Percentiles rank a stretch among this genome's conserved stretches.
Conservation (phyloP, 2,888 invertebrate genomes). For the Platerodrilus igneus region DNA sequence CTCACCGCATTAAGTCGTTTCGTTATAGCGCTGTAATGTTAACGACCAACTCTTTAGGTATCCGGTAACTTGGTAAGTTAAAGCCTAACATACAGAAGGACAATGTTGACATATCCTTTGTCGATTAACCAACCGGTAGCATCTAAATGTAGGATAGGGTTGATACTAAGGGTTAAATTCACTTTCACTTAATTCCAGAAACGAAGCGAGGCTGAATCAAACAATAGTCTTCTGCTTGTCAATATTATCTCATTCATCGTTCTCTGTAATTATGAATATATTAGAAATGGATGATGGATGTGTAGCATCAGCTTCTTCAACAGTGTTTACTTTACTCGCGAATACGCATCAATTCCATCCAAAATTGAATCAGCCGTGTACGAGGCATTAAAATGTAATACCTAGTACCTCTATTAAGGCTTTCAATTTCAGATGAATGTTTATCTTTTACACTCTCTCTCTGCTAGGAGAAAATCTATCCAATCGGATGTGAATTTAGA, state of each 20-base stretch:
- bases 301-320: conserved; percentile 32
- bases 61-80: conserved; percentile 15
- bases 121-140: conserved; percentile 39
- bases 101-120: conserved; percentile 28
- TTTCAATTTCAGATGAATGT: conserved; percentile 46
- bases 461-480: conserved; percentile 36
- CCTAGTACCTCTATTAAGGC: conserved; percentile 46
- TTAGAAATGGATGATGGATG: conserved; percentile 41
- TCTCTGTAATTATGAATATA: conserved; percentile 34
- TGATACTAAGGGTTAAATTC: conserved; percentile 42
- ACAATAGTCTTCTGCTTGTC: conserved; percentile 44
- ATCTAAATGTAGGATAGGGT: too few species aligned
- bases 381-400: conserved; percentile 47
- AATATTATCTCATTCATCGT: conserved; percentile 46
- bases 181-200: conserved; percentile 47
- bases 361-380: conserved; percentile 45
- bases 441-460: conserved; percentile 44
- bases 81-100: conserved; percentile 22
- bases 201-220: conserved; percentile 45
- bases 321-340: conserved; percentile 39
- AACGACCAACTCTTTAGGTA: too few species aligned
- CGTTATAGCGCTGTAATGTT: conserved; percentile 17
- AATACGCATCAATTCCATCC: conserved; percentile 38
- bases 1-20: conserved; percentile 21
- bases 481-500: conserved; percentile 33